Evolutionary conservation across 2,797 vertebrate species (phyloP).

Genomic region (Spondyliosoma cantharus): DNA sequence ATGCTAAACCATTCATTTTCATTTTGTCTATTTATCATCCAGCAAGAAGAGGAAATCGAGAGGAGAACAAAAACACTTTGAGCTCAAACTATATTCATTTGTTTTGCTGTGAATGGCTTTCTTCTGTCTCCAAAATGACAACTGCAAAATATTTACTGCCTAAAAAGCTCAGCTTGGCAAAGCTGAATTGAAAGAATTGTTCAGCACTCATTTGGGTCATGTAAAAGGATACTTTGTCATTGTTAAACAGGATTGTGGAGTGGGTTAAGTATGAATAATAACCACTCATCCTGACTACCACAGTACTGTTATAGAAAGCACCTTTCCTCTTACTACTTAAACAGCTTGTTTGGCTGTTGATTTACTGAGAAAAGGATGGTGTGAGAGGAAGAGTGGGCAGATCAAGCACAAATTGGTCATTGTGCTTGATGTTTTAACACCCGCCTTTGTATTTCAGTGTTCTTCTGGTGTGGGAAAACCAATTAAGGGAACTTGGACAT

Average conservation of each 20-base stretch:
- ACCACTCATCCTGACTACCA: constrained; percentile 52
- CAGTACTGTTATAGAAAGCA: constrained; percentile 50
- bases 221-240: constrained; percentile 62
- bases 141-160: constrained; percentile 47
- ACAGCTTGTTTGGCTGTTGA: constrained; percentile 50
- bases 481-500: constrained; percentile 76
- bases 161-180: constrained; percentile 48
- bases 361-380: constrained; percentile 54
- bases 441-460: constrained; percentile 57
- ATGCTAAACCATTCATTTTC: constrained; percentile 63
- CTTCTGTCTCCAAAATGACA: constrained; percentile 57
- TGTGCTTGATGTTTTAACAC: constrained; percentile 72
- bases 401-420: constrained; percentile 75
- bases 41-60: constrained; percentile 41
- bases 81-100: constrained; percentile 52
- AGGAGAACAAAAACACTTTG: constrained; percentile 19
- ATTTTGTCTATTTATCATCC: constrained; percentile 70
- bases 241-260: constrained; percentile 63
- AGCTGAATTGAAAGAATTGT: constrained; percentile 46
- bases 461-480: constrained; percentile 65
- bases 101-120: constrained; percentile 58
- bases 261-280: constrained; percentile 71
- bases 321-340: constrained; percentile 30
- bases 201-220: constrained; percentile 51
- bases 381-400: constrained; percentile 54